Evolutionary conservation across 2,113 vertebrate genomes (phyloP), one percentile per base, ranked within the genome.

Genomic region (Nannobrachium achirus): DNA sequence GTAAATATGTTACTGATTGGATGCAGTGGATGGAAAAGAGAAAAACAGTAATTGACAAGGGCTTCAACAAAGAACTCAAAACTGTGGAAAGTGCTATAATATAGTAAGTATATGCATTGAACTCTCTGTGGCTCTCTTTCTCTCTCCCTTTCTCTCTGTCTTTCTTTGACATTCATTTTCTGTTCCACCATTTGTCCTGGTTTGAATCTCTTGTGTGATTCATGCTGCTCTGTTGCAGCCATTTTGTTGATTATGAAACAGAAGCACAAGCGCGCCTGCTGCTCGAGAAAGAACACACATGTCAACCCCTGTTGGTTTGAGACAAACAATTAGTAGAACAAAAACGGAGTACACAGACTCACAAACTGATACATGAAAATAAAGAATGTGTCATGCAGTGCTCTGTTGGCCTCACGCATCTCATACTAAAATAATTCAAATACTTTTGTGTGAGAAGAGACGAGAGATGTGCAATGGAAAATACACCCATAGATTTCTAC

Each of bases 351-450:
- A 63, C 71, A 59, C 19, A 63, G 33, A 13, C 33, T 44, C 71
- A 76, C 66, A 15, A 64, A 67, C 38, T 33, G 16, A 77, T 79
- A 75, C 66, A 58, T 46, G 69, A 72, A 65, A 83, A 62, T 38
- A 64, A 15, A 41, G 19, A 79, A 74, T 68, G 86, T 67, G 81
- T 71, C 85, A 79, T 87, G 88, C 88, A 85, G 74, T 75, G 59
- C 75, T 72, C 53, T 63, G 71, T 60, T 50, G 62, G 51, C 20
- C 51, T 65, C 59, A 73, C n/a, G n/a, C 0, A 66, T 69, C 66
- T 66, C 66, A 73, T 40, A 66, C 71, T 70, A 68, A 2, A 39
- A n/a, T 8, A 11, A 15, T 53, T 56, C 20, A 38, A n/a, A 9
- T 18, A 45, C 46, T 49, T 16, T 62, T 67, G 68, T 82, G 71